A percentile compares a stretch with the other conserved stretches of the same genome.
phyloP scores from a whole-genome alignment of 2,888 invertebrate species.

The Diarsia brunnea region DNA sequence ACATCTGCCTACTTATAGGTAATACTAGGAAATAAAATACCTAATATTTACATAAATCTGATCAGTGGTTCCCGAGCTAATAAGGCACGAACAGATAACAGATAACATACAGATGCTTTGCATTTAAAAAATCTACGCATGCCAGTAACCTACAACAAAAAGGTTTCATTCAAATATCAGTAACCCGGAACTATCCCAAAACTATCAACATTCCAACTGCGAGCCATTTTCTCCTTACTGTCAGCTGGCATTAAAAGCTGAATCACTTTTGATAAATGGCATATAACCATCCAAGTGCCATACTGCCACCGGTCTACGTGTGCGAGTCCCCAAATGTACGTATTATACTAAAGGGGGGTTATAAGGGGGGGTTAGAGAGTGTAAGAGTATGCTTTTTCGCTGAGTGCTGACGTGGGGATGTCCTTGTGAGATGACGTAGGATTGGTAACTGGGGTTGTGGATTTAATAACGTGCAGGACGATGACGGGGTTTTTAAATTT shows the following conservation, averaged over 20 bases:
- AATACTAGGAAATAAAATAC: too few relatives aligned
- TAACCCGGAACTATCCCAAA: constrained; percentile 22
- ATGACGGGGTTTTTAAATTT: neutral
- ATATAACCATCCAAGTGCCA: constrained; percentile 51
- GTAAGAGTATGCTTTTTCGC: constrained; percentile 63
- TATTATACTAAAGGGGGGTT: constrained; percentile 70
- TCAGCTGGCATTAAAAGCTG: constrained; percentile 59
- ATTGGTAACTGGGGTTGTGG: neutral
- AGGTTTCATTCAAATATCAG: constrained; percentile 19
- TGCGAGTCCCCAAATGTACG: constrained; percentile 67
- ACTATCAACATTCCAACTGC: constrained; percentile 26
- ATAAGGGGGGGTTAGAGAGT: constrained; percentile 45
- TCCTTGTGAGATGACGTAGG: constrained; percentile 25
- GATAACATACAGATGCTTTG: neutral
- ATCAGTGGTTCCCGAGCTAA: neutral
- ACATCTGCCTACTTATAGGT: too few relatives aligned
- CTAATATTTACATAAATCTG: neutral
- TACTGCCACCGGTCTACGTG: constrained; percentile 65
- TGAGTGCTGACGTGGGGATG: constrained; percentile 52
- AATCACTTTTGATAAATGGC: constrained; percentile 66
- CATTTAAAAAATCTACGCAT: neutral
- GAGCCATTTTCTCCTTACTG: constrained; percentile 42
- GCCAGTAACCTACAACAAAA: neutral
- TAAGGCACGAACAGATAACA: too few relatives aligned
- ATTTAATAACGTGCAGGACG: neutral